Conservation (phyloP, 2,113 vertebrate genomes). For the Onychostruthus taczanowskii region DNA sequence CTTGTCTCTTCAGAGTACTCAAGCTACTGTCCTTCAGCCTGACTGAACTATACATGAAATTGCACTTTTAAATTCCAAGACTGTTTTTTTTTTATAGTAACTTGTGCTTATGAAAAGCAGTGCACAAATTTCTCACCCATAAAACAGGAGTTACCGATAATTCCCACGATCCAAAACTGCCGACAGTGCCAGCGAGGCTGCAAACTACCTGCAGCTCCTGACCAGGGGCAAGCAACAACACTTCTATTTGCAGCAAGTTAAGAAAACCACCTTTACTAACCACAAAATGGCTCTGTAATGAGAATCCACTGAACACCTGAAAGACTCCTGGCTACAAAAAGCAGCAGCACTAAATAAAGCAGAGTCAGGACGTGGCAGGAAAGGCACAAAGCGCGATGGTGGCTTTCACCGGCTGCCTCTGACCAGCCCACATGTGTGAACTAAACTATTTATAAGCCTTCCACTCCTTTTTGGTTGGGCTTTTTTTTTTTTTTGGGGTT, state of each 20-base stretch:
- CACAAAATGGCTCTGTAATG: slow-evolving; percentile 7
- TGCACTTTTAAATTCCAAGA: background rate
- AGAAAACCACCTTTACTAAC: background rate
- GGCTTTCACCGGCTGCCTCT: background rate
- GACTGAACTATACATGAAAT: background rate
- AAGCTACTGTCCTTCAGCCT: background rate
- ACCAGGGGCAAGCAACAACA: background rate
- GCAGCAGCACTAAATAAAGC: slow-evolving; percentile 37
- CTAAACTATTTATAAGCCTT: slow-evolving; percentile 53
- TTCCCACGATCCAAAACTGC: background rate
- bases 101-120: background rate
- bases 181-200: background rate
- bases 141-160: background rate
- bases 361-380: background rate
- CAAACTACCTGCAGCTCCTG: background rate
- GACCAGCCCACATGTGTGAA: slow-evolving; percentile 6
- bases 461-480: background rate
- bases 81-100: background rate
- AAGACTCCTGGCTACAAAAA: slow-evolving; percentile 13
- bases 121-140: background rate
- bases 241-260: background rate
- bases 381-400: fast-evolving
- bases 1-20: background rate
- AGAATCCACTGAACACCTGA: background rate
- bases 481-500: background rate